phyloP scores from a whole-genome alignment of 2,888 invertebrate species.

The Slavum lentiscoides region DNA sequence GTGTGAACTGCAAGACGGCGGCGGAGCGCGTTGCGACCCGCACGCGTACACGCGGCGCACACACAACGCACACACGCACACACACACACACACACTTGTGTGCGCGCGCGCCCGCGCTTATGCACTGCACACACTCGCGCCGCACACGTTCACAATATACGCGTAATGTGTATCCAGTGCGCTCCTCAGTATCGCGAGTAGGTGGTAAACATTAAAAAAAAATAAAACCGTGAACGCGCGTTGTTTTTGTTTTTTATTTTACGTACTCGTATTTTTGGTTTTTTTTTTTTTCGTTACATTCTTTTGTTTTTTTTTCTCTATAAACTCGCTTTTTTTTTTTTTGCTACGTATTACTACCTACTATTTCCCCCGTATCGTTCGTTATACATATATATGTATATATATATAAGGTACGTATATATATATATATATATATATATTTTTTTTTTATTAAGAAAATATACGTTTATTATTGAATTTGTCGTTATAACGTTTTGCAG shows the following conservation, averaged over 20 bases:
- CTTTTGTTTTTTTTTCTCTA: too few species aligned
- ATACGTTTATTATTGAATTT: too few species aligned
- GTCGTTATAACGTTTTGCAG: too few species aligned
- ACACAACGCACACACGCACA: not conserved
- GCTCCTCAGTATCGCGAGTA: constrained; percentile 6
- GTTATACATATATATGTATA: too few species aligned
- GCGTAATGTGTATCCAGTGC: not conserved
- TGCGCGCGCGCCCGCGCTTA: not conserved
- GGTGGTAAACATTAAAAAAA: constrained; percentile 24
- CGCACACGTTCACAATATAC: not conserved
- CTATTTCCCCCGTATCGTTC: too few species aligned
- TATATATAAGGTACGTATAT: too few species aligned
- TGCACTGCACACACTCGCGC: not conserved
- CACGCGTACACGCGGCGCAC: not conserved
- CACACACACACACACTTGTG: not conserved
- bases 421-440: too few species aligned
- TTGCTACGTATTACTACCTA: not conserved
- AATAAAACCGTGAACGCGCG: not conserved
- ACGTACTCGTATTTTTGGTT: not conserved
- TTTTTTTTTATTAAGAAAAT: too few species aligned
- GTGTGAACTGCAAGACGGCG: constrained; percentile 4
- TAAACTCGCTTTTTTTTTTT: not conserved
- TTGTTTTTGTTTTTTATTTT: constrained; percentile 31
- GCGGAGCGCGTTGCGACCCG: constrained; percentile 20
- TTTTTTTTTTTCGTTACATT: too few species aligned